phyloP scores from a whole-genome alignment of 2,113 vertebrate species.

The Alaudala cheleensis region DNA sequence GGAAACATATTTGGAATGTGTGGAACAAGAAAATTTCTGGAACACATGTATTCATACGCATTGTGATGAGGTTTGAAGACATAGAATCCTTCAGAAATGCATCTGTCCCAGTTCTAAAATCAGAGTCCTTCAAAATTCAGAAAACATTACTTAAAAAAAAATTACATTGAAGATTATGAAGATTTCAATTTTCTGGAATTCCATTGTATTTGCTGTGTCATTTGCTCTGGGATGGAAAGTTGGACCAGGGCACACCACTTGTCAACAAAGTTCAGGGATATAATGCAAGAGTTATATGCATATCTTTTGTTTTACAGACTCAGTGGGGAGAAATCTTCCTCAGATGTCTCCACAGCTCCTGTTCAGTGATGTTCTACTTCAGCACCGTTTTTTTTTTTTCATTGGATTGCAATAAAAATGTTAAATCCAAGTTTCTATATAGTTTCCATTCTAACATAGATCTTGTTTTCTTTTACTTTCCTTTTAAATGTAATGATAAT shows the following conservation, averaged over 20 bases:
- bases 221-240: background rate
- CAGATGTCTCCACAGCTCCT: background rate
- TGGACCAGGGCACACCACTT: background rate
- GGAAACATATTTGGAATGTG: background rate
- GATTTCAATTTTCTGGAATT: background rate
- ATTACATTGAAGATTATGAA: background rate
- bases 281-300: background rate
- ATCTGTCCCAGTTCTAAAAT: background rate
- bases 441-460: background rate
- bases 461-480: background rate
- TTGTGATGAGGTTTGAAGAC: background rate
- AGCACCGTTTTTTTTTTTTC: background rate
- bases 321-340: background rate
- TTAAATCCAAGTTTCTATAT: background rate
- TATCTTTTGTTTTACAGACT: background rate
- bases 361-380: background rate
- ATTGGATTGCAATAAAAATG: background rate
- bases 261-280: background rate
- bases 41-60: fast-evolving
- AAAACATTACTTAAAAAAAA: background rate
- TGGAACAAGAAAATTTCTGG: background rate
- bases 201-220: background rate
- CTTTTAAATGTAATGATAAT: background rate
- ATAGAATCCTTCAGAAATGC: background rate
- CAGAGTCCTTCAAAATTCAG: background rate